These are phyloP conservation scores for Gnathochromis pfefferi DNA, from an alignment of 2,113 vertebrate species.

Conservation along the genomic window DNA sequence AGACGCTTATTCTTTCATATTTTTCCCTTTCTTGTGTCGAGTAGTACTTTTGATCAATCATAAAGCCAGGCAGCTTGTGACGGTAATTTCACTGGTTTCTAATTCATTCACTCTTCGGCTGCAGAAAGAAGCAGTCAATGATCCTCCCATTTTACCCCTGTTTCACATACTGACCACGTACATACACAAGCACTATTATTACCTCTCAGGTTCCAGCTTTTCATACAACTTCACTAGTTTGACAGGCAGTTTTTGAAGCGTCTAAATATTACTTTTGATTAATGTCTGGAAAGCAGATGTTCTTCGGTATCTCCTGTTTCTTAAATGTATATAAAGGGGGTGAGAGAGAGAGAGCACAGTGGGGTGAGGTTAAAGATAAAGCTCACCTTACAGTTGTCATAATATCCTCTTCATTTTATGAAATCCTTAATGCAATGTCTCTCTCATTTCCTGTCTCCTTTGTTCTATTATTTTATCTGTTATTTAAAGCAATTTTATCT, in stretches of 20 bases:
- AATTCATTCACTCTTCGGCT: background rate
- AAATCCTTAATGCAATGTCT: background rate
- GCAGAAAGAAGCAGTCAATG: background rate
- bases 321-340: conserved; percentile 12
- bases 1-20: background rate
- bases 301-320: background rate
- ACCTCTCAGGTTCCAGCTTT: background rate
- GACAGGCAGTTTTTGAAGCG: conserved; percentile 3
- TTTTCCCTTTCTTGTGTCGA: conserved; percentile 1
- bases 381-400: background rate
- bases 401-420: conserved; percentile 1
- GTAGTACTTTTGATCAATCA: conserved; percentile 36
- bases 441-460: conserved; percentile 8
- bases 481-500: background rate
- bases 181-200: conserved; percentile 1
- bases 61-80: background rate
- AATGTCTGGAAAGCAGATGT: background rate
- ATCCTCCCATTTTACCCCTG: background rate
- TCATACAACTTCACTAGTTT: background rate
- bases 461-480: background rate
- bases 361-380: conserved; percentile 25
- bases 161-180: conserved; percentile 3
- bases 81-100: background rate
- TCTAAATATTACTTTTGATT: conserved; percentile 30
- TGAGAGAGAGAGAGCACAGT: background rate